Conservation (phyloP, 1,140 invertebrate genomes). For the Lordiphosa mommai region DNA sequence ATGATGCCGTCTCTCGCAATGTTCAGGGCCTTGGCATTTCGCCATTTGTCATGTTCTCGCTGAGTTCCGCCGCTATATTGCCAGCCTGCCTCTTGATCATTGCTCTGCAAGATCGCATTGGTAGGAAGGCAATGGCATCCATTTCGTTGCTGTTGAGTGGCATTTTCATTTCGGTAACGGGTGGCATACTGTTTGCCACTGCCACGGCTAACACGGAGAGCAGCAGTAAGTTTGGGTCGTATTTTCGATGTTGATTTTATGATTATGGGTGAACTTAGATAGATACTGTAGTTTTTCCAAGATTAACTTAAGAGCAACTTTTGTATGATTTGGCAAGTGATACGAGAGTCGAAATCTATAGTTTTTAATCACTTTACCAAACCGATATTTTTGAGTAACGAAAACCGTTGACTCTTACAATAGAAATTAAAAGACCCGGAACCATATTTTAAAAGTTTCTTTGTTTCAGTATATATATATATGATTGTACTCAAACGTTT, state of each 20-base stretch:
- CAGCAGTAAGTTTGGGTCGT: conserved; percentile 38
- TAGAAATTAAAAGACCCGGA: too few relatives aligned
- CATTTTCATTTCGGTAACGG: conserved; percentile 80
- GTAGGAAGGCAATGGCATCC: conserved; percentile 82
- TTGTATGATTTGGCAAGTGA: too few relatives aligned
- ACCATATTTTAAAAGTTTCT: too few relatives aligned
- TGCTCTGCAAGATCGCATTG: conserved; percentile 82
- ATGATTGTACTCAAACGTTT: too few relatives aligned
- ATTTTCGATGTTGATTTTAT: background rate
- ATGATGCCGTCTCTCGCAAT: conserved; percentile 84
- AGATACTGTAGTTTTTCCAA: too few relatives aligned
- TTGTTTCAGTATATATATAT: too few relatives aligned
- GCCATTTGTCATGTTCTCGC: conserved; percentile 82
- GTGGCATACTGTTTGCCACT: conserved; percentile 57
- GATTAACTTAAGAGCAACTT: too few relatives aligned
- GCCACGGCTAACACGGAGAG: conserved; percentile 34
- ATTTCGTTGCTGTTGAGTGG: conserved; percentile 81
- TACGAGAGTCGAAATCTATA: too few relatives aligned
- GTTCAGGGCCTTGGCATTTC: conserved; percentile 82
- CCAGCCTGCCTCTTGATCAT: conserved; percentile 82
- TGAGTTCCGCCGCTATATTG: conserved; percentile 81
- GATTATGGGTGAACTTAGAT: too few relatives aligned
- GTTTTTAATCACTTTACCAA: too few relatives aligned
- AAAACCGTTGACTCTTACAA: too few relatives aligned
- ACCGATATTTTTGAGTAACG: too few relatives aligned